Conservation (phyloP, 2,888 invertebrate species). For the Prosapia bicincta region DNA sequence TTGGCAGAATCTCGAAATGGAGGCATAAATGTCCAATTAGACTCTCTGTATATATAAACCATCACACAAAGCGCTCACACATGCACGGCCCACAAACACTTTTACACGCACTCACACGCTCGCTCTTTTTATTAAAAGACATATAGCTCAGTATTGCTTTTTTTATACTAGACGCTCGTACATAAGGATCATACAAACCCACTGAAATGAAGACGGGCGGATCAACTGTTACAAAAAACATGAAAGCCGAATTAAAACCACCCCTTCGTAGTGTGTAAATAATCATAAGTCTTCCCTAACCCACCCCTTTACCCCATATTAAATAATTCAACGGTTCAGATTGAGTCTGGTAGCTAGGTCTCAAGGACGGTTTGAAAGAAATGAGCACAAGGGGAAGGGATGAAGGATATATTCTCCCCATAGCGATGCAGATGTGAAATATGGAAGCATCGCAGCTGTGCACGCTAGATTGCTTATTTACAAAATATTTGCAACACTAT, state of each 20-base stretch:
- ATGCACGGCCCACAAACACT: too few relatives aligned
- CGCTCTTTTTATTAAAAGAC: too few relatives aligned
- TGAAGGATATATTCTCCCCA: neutral
- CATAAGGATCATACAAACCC: neutral
- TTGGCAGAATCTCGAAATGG: too few relatives aligned
- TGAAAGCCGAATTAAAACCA: neutral
- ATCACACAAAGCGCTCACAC: too few relatives aligned
- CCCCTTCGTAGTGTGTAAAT: neutral
- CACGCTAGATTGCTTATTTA: neutral
- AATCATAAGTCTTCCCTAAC: neutral
- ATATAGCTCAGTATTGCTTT: too few relatives aligned
- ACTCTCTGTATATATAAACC: too few relatives aligned
- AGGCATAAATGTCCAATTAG: too few relatives aligned
- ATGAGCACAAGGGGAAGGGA: neutral
- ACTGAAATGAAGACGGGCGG: neutral
- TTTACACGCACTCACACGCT: too few relatives aligned
- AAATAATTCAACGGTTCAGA: neutral
- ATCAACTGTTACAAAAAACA: neutral
- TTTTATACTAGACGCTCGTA: neutral
- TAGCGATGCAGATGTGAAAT: conserved; percentile 2
- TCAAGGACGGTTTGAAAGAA: conserved; percentile 2
- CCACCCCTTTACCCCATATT: neutral
- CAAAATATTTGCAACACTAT: neutral
- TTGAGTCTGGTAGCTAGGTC: neutral
- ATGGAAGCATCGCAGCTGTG: neutral